Evolutionary conservation across 2,113 vertebrate species (phyloP).

Genomic region (Cebidichthys violaceus): DNA sequence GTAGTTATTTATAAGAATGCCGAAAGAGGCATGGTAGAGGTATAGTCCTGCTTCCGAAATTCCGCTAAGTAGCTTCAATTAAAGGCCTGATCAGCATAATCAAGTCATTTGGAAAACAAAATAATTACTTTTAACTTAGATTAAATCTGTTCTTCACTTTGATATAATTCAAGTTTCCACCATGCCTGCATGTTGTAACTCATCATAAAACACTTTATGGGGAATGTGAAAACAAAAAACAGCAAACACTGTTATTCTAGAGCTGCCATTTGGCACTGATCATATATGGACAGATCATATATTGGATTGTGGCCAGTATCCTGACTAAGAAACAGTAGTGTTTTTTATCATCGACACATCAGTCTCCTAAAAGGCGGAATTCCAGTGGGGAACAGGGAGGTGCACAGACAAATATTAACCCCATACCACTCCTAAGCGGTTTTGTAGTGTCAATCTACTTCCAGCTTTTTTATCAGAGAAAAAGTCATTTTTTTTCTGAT

Average conservation of each 20-base stretch:
- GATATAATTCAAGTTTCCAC: background rate
- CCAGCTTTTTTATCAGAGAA: background rate
- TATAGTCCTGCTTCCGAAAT: no score
- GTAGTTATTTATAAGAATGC: no score
- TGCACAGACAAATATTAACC: background rate
- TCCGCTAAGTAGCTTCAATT: no score
- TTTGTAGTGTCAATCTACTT: background rate
- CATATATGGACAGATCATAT: background rate
- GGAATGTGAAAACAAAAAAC: background rate
- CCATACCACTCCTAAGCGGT: background rate
- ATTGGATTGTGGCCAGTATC: background rate
- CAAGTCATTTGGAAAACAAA: background rate
- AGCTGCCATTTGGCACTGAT: background rate
- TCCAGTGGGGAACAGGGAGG: background rate
- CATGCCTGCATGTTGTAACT: background rate
- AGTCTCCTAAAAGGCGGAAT: no score
- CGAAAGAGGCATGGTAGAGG: no score
- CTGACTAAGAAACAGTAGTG: background rate
- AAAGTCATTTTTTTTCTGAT: background rate
- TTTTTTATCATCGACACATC: background rate
- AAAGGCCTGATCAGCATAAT: background rate
- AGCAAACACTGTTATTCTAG: background rate
- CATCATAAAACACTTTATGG: background rate
- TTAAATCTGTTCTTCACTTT: background rate
- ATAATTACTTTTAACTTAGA: no score